Conservation (phyloP, 2,888 invertebrate species). For the Bombyx huttoni region DNA sequence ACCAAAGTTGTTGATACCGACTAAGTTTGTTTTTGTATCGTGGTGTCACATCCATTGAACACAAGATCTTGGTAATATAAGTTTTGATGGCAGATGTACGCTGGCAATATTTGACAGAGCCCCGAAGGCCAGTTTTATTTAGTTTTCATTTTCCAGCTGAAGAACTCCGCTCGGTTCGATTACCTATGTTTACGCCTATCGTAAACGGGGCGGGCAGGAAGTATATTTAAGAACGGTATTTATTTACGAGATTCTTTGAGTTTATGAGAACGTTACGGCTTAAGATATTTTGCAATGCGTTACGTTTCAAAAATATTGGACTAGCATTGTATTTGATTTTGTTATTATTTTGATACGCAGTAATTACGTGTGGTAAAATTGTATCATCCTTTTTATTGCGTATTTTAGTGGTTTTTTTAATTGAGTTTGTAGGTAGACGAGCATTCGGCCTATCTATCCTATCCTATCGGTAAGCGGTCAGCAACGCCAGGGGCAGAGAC, state of each 20-base stretch:
- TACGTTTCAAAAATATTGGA: too few species aligned
- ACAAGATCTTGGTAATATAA: conserved; percentile 9
- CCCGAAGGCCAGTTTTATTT: conserved; percentile 30
- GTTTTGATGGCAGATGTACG: conserved; percentile 46
- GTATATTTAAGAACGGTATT: conserved; percentile 3
- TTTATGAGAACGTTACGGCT: conserved; percentile 11
- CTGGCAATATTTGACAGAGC: conserved; percentile 37
- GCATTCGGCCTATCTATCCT: too few species aligned
- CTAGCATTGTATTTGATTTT: too few species aligned
- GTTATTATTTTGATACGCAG: too few species aligned
- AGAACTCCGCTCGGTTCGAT: conserved; percentile 1
- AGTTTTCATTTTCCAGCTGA: conserved; percentile 44
- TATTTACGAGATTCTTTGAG: conserved; percentile 12
- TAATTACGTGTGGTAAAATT: too few species aligned
- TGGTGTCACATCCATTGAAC: conserved; percentile 1
- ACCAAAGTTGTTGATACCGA: too few species aligned
- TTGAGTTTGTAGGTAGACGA: too few species aligned
- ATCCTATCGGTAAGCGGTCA: too few species aligned
- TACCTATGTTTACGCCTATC: background rate
- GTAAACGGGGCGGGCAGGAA: background rate
- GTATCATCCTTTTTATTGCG: too few species aligned
- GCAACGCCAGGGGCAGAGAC: too few species aligned
- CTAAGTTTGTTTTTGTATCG: too few species aligned
- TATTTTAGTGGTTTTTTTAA: too few species aligned
- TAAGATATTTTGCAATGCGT: background rate